phyloP scores from a whole-genome alignment of 1,140 invertebrate species.

The Augochlora pura region DNA sequence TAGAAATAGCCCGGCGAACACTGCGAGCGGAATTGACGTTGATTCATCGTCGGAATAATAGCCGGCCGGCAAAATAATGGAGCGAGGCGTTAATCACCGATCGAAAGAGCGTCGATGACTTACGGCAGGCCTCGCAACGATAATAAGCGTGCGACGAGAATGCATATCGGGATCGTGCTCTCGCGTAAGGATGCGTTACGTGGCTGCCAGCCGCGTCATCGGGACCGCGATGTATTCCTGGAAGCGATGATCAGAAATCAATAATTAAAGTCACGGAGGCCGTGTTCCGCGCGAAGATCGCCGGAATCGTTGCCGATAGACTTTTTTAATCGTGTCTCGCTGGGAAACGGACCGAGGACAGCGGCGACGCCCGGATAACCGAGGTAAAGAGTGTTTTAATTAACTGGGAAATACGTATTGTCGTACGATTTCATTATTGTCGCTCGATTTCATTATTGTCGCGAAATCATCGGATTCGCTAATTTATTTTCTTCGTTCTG shows the following conservation, averaged over 20 bases:
- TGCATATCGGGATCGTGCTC: slow-evolving; percentile 18
- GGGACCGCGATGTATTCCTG: not conserved
- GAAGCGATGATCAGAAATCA: not conserved
- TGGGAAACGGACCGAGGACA: not conserved
- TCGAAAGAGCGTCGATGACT: no score
- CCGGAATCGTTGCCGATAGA: not conserved
- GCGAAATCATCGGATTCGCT: no score
- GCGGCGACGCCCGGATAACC: not conserved
- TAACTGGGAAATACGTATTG: no score
- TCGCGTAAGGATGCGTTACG: slow-evolving; percentile 38
- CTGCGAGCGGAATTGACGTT: not conserved
- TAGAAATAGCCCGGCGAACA: not conserved
- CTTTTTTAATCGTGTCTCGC: not conserved
- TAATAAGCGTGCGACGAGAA: slow-evolving; percentile 25
- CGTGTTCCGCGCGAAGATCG: not conserved
- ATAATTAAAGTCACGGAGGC: not conserved
- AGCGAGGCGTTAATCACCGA: not conserved
- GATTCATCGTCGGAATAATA: not conserved
- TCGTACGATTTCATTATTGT: no score
- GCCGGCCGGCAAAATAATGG: not conserved
- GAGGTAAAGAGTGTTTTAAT: slow-evolving; percentile 8
- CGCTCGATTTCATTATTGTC: no score
- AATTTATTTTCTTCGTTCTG: no score
- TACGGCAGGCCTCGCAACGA: not conserved
- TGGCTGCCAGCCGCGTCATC: slow-evolving; percentile 5